Conservation (phyloP, 2,888 invertebrate species). For the Scaeva pyrastri region DNA sequence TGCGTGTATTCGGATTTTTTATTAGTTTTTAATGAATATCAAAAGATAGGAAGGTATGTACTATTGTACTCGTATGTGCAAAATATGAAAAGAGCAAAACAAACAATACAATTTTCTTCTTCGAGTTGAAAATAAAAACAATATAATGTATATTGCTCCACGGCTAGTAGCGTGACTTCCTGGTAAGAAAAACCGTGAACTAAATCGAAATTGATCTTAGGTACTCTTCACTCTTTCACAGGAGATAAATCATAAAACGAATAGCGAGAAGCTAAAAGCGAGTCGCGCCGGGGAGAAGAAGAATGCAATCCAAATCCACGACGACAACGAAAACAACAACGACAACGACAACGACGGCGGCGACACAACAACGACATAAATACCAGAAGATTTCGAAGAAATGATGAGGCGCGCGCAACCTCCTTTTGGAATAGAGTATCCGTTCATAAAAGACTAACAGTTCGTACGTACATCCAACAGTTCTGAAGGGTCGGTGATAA, state of each 20-base stretch:
- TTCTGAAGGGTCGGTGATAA: slow-evolving; percentile 38
- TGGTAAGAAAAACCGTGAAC: slow-evolving; percentile 41
- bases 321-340: neutral
- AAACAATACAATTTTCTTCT: slow-evolving; percentile 48
- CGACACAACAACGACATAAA: slow-evolving; percentile 40
- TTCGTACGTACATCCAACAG: slow-evolving; percentile 19
- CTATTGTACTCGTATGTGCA: slow-evolving; percentile 20
- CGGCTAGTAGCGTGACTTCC: slow-evolving; percentile 40
- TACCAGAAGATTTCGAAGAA: slow-evolving; percentile 28
- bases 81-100: slow-evolving; percentile 54
- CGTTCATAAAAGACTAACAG: slow-evolving; percentile 10
- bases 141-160: neutral
- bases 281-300: slow-evolving; percentile 24
- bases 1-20: slow-evolving; percentile 46
- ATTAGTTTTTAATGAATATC: slow-evolving; percentile 66
- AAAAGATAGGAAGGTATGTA: no score
- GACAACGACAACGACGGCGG: slow-evolving; percentile 10
- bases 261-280: neutral
- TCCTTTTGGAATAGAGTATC: neutral
- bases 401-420: slow-evolving; percentile 36
- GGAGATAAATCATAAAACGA: slow-evolving; percentile 42
- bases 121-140: slow-evolving; percentile 10
- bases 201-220: slow-evolving; percentile 44
- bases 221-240: slow-evolving; percentile 46
- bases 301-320: slow-evolving; percentile 28